Evolutionary conservation across 2,113 vertebrate species (phyloP), one percentile per base, ranked within the genome.

Genomic region (Brachyhypopomus occidentalis): DNA sequence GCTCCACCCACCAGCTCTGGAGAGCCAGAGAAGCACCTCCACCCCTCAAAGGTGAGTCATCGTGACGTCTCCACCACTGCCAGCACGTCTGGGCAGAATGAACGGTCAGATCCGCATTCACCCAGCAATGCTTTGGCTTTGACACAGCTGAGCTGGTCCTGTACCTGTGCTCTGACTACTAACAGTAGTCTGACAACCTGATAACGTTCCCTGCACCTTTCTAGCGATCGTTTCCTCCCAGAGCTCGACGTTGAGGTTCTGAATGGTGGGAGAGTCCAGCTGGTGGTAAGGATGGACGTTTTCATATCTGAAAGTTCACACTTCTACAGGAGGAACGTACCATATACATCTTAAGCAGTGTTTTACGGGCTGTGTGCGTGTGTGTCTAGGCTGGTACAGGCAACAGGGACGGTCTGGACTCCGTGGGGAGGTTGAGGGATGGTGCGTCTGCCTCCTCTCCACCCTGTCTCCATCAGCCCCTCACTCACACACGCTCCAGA

Each of bases 221-320:
- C 41, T 66, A 97, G 97, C 71, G 88, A 84, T 76, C 92, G 0
- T 85, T 95, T 98, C 89, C 92, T 98, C 84, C 97, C 96, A 12
- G 92, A 95, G 88, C 93, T 98, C 87, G 92, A 94, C 85, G 91
- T 92, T 79, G 93, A 84, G 0, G 55, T 95, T 82, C 85, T 93
- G 88, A 94, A 91, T 48, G 94, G 92, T 84, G 93, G 95, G 89
- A 91, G 85, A 90, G 95, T 96, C 88, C 96, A 96, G 83, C 94
- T 95, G 56, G 91, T 95, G 95, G 97, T 98, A 95, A 97, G 95
- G 52, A 74, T 30, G 4, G 11, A 59, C 19, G 20, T 72, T 71
- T 67, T 72, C 25, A 22, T 11, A 23, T 73, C 23, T 52, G 20
- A 66, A 56, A 55, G 16, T 52, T 34, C 16, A 62, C 20, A 79